Base-by-base conservation (phyloP, 2,888 invertebrate species). In the Philereme vetulata region DNA sequence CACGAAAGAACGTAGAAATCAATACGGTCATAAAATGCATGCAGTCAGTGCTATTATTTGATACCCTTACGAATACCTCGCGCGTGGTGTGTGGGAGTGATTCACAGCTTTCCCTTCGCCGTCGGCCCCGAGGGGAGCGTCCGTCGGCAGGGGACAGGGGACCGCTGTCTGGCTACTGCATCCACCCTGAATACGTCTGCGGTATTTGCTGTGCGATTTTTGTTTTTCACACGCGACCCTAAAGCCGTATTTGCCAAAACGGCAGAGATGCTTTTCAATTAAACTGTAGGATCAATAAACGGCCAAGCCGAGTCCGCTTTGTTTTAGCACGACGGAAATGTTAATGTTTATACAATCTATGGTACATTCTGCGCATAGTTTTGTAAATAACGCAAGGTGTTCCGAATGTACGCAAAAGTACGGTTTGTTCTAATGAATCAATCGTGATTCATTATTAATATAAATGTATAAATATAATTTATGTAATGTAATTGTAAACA, bases 231-330 rank as follows among this genome's bases (percentile, higher is more conserved):
- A 48, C 36, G 43, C 44, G 36, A 36, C 43, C 43, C 52, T 52
- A 58, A 43, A 58, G 48, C 36, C 11, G 43, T 58, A 47, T 58
- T 58, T 58, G 4, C 35, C 10, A 11, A 35, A 52, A 57, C 46
- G 46, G 51, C 7, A 10, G 4, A 33, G 32, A 10, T 11, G 46
- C 51, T 46, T 36, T 36, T 36, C 35, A 56, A 36, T 50, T 4
- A 51, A 33, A 51, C 46, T 51, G 44, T 45, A 56, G 38, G 11
- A 57, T 51, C 51, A 51, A 51, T 51, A 51, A 51, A 43, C 45
- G 36, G 7, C 32, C 32, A 40, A 8, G 21, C 35, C 9, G 40
- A 54, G 47, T 48, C 43, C 35, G 49, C 45, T 50, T 38, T 44
- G 38, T 38, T 38, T 50, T 33, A 50, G 38, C 32, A 38, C 8